These are phyloP conservation scores for Champsocephalus esox DNA, from an alignment of 2,797 vertebrate species.

Conservation along the genomic window DNA sequence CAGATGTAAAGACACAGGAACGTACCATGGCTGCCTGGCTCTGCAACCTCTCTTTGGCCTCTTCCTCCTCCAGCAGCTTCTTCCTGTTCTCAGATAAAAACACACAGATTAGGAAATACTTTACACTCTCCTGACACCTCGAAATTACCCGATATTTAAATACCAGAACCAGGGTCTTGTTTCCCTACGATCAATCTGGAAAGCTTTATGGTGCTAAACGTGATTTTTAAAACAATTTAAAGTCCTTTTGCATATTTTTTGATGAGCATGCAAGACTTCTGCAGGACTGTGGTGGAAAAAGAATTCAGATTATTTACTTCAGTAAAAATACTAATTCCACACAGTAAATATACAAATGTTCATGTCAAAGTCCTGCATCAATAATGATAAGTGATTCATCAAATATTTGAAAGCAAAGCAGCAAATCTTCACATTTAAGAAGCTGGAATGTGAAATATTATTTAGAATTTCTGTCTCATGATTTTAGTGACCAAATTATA, in stretches of 20 bases:
- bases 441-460: no score
- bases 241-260: neutral
- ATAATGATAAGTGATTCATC: no score
- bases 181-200: neutral
- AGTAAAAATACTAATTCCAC: no score
- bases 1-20: neutral
- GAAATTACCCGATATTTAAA: neutral
- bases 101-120: conserved; percentile 7
- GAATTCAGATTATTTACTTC: no score
- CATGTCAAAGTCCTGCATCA: no score
- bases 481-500: no score
- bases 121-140: neutral
- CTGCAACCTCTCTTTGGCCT: conserved; percentile 88
- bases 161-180: neutral
- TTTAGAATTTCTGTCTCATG: no score
- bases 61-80: conserved; percentile 94
- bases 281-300: neutral
- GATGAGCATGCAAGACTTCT: no score
- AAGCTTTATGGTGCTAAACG: neutral
- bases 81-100: conserved; percentile 82
- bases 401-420: no score
- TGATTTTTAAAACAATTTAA: neutral
- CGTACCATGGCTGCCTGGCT: conserved; percentile 90
- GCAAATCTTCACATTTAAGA: no score
- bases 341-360: no score